These are phyloP conservation scores for Cnemophilus loriae DNA, from an alignment of 2,113 vertebrate genomes.

Conservation along the genomic window DNA sequence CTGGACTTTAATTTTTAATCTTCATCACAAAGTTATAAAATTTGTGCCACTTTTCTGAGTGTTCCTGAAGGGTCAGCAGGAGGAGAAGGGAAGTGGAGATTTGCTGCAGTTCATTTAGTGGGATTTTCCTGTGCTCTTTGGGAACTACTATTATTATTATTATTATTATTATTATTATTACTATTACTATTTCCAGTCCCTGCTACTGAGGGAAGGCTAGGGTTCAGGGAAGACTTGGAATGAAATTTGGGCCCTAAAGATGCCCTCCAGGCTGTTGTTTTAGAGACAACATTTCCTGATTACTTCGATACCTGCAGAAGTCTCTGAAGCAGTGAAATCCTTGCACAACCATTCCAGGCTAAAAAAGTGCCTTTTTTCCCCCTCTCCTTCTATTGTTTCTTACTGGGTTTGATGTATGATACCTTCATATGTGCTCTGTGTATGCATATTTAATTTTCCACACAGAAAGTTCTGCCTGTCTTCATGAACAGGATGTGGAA, in stretches of 20 bases:
- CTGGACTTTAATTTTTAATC: conserved; percentile 18
- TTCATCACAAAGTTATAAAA: neutral
- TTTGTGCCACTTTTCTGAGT: neutral
- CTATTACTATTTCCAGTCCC: neutral
- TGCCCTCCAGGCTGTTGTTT: neutral
- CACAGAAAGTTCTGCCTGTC: conserved; percentile 58
- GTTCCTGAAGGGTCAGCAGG: neutral
- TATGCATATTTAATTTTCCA: conserved; percentile 10
- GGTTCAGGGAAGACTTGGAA: neutral
- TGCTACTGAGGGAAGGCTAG: rapidly evolving
- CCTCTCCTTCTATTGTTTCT: neutral
- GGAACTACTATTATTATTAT: neutral
- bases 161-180: neutral
- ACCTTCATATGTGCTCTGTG: conserved; percentile 9
- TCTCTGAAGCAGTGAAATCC: neutral
- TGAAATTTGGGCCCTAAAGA: neutral
- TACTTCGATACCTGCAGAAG: neutral
- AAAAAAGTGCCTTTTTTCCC: neutral
- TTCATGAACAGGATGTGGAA: conserved; percentile 33
- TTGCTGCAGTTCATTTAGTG: neutral
- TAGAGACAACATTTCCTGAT: neutral
- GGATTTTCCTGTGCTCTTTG: neutral
- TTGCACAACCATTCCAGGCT: neutral
- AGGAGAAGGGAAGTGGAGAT: neutral
- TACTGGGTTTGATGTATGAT: conserved; percentile 38